Percentiles rank a stretch among this genome's conserved stretches.
These are phyloP conservation scores for Chionodraco myersi DNA, from an alignment of 2,113 vertebrate genomes.

Conservation along the genomic window DNA sequence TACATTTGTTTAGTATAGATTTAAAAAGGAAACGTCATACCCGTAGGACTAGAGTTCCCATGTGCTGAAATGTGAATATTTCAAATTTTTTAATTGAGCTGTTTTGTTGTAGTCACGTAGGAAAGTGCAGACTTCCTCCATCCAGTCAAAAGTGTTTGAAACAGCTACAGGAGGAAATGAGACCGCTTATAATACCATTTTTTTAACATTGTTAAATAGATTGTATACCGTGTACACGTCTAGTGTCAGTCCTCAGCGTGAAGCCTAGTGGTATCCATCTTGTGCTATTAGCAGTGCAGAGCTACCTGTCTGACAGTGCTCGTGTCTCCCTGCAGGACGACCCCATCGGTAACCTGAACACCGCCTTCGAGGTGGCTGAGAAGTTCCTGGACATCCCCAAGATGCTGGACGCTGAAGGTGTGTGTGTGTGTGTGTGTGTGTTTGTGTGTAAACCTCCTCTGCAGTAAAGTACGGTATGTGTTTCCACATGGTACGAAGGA, in stretches of 20 bases:
- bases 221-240: too few relatives aligned
- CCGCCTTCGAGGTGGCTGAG: slow-evolving; percentile 93
- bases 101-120: neutral
- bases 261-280: neutral
- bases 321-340: slow-evolving; percentile 84
- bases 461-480: neutral
- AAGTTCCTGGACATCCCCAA: slow-evolving; percentile 94
- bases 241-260: neutral
- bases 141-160: too few relatives aligned
- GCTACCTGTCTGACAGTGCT: neutral
- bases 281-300: neutral
- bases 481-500: slow-evolving; percentile 3
- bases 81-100: neutral
- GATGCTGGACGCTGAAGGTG: slow-evolving; percentile 93
- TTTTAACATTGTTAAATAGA: too few relatives aligned
- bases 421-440: neutral
- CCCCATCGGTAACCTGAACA: slow-evolving; percentile 92
- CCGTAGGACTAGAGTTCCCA: neutral
- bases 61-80: neutral
- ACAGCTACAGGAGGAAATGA: too few relatives aligned
- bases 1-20: neutral
- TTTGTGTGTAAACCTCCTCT: too few relatives aligned
- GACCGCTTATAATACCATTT: too few relatives aligned
- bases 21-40: neutral
- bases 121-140: neutral